These are phyloP conservation scores for Nothura maculosa DNA, from an alignment of 2,797 vertebrate species.

Conservation along the genomic window DNA sequence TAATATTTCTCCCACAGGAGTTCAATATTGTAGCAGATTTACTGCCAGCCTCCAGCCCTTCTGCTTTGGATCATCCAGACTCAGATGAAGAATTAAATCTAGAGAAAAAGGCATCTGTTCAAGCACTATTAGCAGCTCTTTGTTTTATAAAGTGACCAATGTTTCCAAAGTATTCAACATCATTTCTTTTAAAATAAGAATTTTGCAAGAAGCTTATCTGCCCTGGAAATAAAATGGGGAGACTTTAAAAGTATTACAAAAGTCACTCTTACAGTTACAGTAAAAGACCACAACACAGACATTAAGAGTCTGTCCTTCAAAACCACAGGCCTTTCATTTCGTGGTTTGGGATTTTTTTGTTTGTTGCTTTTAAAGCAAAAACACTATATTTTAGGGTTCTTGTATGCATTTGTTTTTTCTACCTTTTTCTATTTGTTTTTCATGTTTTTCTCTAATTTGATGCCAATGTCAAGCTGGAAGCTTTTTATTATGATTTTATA, in stretches of 20 bases:
- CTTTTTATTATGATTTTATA: not conserved
- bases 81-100: conserved; percentile 13
- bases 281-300: conserved; percentile 68
- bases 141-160: conserved; percentile 41
- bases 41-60: conserved; percentile 25
- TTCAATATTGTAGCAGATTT: not conserved
- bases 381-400: conserved; percentile 46
- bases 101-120: conserved; percentile 37
- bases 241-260: conserved; percentile 63
- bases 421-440: not conserved
- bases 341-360: conserved; percentile 60
- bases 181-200: conserved; percentile 40
- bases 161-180: conserved; percentile 41
- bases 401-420: conserved; percentile 22
- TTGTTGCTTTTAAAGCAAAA: conserved; percentile 65
- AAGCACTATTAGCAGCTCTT: conserved; percentile 19
- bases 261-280: conserved; percentile 68
- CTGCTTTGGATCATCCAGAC: conserved; percentile 16
- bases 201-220: conserved; percentile 69
- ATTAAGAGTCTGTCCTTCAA: conserved; percentile 56
- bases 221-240: not conserved
- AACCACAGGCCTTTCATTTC: conserved; percentile 61
- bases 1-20: not conserved
- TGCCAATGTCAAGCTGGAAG: conserved; percentile 52
- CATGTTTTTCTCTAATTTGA: conserved; percentile 59